These are phyloP conservation scores for Cryptomyrus ogoouensis DNA, from an alignment of 2,113 vertebrate genomes.

Conservation along the genomic window DNA sequence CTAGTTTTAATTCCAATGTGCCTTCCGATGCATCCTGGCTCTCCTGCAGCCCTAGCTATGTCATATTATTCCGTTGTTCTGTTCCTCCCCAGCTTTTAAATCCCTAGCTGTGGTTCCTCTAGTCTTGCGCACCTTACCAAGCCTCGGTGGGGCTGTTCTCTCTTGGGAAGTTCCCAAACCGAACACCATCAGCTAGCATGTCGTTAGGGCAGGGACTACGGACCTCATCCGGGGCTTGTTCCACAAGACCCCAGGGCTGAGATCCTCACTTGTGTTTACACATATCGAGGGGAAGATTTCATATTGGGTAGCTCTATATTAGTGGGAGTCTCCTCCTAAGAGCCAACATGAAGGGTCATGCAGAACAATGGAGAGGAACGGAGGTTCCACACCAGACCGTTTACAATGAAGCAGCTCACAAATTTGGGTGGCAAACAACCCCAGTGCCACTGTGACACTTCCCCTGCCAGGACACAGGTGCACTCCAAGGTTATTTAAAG, in stretches of 20 bases:
- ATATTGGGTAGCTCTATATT: not conserved
- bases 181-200: not conserved
- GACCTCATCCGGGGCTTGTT: not conserved
- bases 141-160: not conserved
- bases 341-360: not conserved
- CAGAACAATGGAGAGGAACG: not conserved
- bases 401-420: not conserved
- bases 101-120: not conserved
- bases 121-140: not conserved
- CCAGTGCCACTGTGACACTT: not conserved
- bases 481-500: constrained; percentile 62
- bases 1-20: not conserved
- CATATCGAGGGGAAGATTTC: not conserved
- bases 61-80: not conserved
- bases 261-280: not conserved
- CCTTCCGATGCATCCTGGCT: not conserved
- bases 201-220: not conserved
- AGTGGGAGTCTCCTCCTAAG: not conserved
- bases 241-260: not conserved
- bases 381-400: not conserved
- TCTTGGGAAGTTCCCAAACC: not conserved
- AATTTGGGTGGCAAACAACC: not conserved
- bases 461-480: constrained; percentile 30
- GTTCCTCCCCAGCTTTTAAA: not conserved
- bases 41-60: not conserved